Evolutionary conservation across 2,888 invertebrate genomes (phyloP).

Genomic region (Tipula vernalis): DNA sequence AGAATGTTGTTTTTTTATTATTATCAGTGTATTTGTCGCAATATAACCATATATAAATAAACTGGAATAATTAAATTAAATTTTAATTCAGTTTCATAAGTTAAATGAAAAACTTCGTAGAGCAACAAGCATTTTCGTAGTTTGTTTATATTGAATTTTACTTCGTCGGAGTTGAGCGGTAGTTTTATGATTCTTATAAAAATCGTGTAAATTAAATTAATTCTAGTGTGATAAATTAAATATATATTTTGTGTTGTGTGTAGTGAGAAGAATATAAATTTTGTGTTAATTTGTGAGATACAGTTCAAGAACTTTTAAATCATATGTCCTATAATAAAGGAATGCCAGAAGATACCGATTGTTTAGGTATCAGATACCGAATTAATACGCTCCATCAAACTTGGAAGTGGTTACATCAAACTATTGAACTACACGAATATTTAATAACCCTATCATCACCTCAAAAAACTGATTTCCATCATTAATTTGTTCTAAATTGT

Average conservation of each 20-base stretch:
- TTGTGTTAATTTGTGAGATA: background rate
- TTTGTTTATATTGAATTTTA: conserved; percentile 11
- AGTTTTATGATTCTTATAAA: background rate
- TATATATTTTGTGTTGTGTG: background rate
- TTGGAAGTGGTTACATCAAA: conserved; percentile 92
- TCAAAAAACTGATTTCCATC: conserved; percentile 34
- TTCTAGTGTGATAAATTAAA: background rate
- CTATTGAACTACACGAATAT: conserved; percentile 76
- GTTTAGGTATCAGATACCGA: conserved; percentile 77
- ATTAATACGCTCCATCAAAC: conserved; percentile 81
- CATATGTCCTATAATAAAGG: conserved; percentile 23
- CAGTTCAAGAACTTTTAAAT: background rate
- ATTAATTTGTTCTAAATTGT: conserved; percentile 33
- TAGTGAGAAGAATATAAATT: background rate
- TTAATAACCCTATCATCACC: conserved; percentile 68
- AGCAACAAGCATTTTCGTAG: background rate
- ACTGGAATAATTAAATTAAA: background rate
- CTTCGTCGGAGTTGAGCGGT: conserved; percentile 14
- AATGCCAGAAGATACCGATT: conserved; percentile 35
- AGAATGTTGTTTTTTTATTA: background rate
- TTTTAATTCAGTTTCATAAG: background rate
- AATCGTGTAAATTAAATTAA: background rate
- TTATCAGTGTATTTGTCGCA: background rate
- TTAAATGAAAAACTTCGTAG: background rate
- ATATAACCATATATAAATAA: background rate